Base-by-base conservation (phyloP, 2,113 vertebrate species). In the Lepidothrix coronata region DNA sequence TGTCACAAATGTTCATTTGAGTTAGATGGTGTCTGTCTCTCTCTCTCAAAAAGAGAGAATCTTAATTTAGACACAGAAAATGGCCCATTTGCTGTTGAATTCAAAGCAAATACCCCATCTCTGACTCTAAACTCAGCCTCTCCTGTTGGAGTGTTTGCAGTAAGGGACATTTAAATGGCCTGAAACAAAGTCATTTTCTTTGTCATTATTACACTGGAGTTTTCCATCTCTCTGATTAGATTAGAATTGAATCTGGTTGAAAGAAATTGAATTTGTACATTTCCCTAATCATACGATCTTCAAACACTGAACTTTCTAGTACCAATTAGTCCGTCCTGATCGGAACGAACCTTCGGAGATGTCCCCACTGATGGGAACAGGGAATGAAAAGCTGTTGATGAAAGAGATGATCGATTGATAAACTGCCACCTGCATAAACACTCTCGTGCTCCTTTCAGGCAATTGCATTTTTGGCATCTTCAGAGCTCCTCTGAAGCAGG, bases 191-290 rank as follows among this genome's bases (percentile, higher is more conserved):
- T 96, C 54, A 86, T 95, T 95, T 94, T 97, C 93, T 91, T 79
- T 65, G 22, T 94, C 97, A 92, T 95, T 94, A 95, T 97, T 97
- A 94, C 77, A 75, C 83, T 91, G 79, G 94, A 91, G 96, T 97
- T 97, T 97, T 97, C 96, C 95, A 61, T 97, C 89, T 96, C 87
- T 96, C 91, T 95, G 96, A 98, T 97, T 95, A 97, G 96, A 96
- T 97, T 95, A 96, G 97, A 97, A 98, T 96, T 97, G 96, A 97
- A 96, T 97, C 96, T 97, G 86, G 90, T 81, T 65, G 25, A 85
- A 92, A 89, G 86, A 97, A 97, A 98, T 97, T 97, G 96, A 98
- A 97, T 97, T 97, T 96, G 94, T 97, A 90, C 95, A 95, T 96
- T 97, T 96, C 88, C 91, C 88, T 97, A 97, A 98, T 97, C 97